These are phyloP conservation scores for Promerops cafer DNA, from an alignment of 2,113 vertebrate genomes.

Conservation along the genomic window DNA sequence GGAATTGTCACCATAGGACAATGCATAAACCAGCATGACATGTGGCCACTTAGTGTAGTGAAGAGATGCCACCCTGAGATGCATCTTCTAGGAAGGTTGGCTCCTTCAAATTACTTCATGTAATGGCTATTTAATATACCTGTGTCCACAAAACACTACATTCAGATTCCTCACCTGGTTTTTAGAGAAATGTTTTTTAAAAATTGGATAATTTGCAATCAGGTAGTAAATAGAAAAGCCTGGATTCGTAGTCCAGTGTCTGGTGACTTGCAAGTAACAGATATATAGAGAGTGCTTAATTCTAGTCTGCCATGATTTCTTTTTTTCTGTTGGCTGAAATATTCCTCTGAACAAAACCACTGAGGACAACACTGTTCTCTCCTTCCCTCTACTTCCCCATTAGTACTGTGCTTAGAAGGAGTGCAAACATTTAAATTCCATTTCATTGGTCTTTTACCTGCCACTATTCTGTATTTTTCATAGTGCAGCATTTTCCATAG, in stretches of 20 bases:
- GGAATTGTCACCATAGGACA: accelerated
- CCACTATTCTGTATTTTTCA: background rate
- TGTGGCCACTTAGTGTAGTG: accelerated
- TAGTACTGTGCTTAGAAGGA: background rate
- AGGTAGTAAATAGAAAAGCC: background rate
- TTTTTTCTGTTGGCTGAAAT: background rate
- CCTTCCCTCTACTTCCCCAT: background rate
- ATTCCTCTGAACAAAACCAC: background rate
- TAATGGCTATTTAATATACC: background rate
- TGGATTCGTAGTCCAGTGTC: background rate
- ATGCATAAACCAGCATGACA: background rate
- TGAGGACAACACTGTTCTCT: background rate
- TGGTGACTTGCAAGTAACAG: background rate
- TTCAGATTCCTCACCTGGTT: background rate
- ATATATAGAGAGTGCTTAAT: background rate
- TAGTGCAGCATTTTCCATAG: background rate
- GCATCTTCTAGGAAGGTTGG: background rate
- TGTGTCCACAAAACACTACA: background rate
- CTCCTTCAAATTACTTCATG: background rate
- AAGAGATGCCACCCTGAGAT: background rate
- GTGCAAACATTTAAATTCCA: background rate
- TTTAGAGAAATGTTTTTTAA: background rate
- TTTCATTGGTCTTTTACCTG: background rate
- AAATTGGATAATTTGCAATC: background rate
- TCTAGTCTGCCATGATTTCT: background rate